These are phyloP conservation scores for Aphidius colemani DNA, from an alignment of 2,888 invertebrate species.

Conservation along the genomic window DNA sequence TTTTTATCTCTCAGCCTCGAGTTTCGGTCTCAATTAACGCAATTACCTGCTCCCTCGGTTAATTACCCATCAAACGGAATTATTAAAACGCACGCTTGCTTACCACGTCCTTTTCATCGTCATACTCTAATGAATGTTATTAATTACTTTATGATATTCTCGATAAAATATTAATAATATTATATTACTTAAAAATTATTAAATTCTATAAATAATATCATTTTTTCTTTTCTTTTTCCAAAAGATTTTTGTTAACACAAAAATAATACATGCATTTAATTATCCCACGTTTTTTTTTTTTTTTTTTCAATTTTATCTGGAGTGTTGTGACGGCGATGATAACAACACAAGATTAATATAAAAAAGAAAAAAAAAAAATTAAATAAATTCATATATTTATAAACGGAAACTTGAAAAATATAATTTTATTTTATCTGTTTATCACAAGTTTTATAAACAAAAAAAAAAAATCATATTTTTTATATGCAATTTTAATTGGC, in stretches of 20 bases:
- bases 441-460: constrained; percentile 5
- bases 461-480: no score
- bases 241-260: background rate
- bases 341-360: background rate
- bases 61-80: constrained; percentile 58
- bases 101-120: constrained; percentile 10
- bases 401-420: no score
- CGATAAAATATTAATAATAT: constrained; percentile 50
- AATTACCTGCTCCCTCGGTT: constrained; percentile 52
- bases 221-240: constrained; percentile 1
- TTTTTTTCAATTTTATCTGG: no score
- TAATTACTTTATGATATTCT: constrained; percentile 59
- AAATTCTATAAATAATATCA: constrained; percentile 13
- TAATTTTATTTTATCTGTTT: constrained; percentile 13
- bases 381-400: no score
- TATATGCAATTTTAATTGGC: no score
- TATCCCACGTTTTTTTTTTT: constrained; percentile 46
- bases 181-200: constrained; percentile 12
- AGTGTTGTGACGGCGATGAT: background rate
- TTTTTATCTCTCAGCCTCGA: constrained; percentile 36
- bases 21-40: constrained; percentile 51
- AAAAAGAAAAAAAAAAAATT: no score
- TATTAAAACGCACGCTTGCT: constrained; percentile 43
- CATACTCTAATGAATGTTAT: constrained; percentile 55
- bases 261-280: constrained; percentile 36